These are phyloP conservation scores for Drosophila truncata DNA, from an alignment of 1,140 invertebrate species.

Conservation along the genomic window DNA sequence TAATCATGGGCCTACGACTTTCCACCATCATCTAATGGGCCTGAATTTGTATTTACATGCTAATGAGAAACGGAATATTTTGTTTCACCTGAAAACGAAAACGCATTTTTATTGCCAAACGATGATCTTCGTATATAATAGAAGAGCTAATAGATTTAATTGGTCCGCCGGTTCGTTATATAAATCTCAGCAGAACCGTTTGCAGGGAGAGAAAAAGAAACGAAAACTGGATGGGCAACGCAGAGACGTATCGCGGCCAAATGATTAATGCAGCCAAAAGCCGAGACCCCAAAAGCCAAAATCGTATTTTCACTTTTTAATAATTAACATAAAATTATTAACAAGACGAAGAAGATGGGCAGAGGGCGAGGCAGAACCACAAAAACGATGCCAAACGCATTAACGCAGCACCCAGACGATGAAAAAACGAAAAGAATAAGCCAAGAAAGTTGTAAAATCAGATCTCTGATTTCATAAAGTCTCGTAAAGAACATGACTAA, in stretches of 20 bases:
- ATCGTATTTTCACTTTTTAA: slow-evolving; percentile 83
- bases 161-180: slow-evolving; percentile 56
- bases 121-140: slow-evolving; percentile 33
- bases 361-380: slow-evolving; percentile 56
- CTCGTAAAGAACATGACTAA: slow-evolving; percentile 75
- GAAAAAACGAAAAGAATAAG: slow-evolving; percentile 52
- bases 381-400: slow-evolving; percentile 67
- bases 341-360: slow-evolving; percentile 47
- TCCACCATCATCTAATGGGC: slow-evolving; percentile 31
- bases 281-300: slow-evolving; percentile 58
- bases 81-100: slow-evolving; percentile 48
- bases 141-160: slow-evolving; percentile 44
- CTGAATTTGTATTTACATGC: slow-evolving; percentile 53
- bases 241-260: slow-evolving; percentile 36
- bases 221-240: neutral
- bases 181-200: slow-evolving; percentile 60
- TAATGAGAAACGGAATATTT: slow-evolving; percentile 65
- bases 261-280: slow-evolving; percentile 61
- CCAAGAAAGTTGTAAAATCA: slow-evolving; percentile 76
- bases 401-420: slow-evolving; percentile 39
- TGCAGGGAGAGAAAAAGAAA: slow-evolving; percentile 25
- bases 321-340: slow-evolving; percentile 83
- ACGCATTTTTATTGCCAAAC: slow-evolving; percentile 54
- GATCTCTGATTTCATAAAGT: slow-evolving; percentile 68
- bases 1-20: slow-evolving; percentile 34